Evolutionary conservation across 2,797 vertebrate species (phyloP), one percentile per base, ranked within the genome.

Genomic region (Cryptoblepharus egeriae): DNA sequence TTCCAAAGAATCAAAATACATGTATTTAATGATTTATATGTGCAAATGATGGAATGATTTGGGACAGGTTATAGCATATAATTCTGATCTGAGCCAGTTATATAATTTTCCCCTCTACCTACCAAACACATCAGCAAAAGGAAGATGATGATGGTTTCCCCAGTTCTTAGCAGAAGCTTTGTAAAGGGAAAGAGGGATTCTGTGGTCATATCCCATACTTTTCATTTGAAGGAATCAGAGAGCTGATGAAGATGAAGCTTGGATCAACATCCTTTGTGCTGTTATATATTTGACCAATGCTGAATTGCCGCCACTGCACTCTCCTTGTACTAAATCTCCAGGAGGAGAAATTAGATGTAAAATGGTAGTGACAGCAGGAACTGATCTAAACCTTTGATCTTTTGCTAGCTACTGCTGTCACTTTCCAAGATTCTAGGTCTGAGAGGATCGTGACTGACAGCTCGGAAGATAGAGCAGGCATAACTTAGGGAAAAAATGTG

Each of bases 341-440:
- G 57, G 61, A 89, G 85, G 75, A 88, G 81, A 83, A 87, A 90
- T 45, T 79, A 81, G 87, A 89, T 80, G 84, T 55, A 85, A 91
- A 92, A 81, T 45, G 77, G 57, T 81, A 80, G 73, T 87, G 91
- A 92, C 92, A 91, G 84, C 75, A 92, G 79, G 81, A 82, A 84
- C 10, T 2, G 80, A 92, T 88, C 72, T 88, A 89, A 89, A 91
- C 88, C 85, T 91, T 88, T 93, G 91, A 91, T 93, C 88, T 74
- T 86, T 61, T 69, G 79, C 82, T 89, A 85, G 79, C 80, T 78
- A 71, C 83, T 88, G 81, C 79, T 55, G 60, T 42, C 85, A 35
- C 0, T 8, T 35, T 75, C 86, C 8, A 0, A 84, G 77, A 81
- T 88, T 73, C 65, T 0, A 0, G 30, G 67, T 15, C 77, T 79